A percentile compares a stretch with the other conserved stretches of the same genome.
These are phyloP conservation scores for Thereva nobilitata DNA, from an alignment of 2,888 invertebrate species.

Conservation along the genomic window DNA sequence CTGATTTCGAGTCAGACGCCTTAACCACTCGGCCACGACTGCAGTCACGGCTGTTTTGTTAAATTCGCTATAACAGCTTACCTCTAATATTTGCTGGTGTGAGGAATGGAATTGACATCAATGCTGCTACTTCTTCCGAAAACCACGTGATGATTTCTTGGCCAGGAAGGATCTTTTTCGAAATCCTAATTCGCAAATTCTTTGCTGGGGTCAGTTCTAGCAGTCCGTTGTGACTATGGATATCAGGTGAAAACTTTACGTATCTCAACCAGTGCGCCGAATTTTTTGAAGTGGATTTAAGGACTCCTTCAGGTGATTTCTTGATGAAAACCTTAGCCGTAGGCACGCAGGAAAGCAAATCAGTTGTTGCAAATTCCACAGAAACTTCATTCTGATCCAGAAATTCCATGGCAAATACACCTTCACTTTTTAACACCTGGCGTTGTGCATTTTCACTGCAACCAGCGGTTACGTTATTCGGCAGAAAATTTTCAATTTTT, in stretches of 20 bases:
- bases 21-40: constrained; percentile 60
- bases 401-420: constrained; percentile 39
- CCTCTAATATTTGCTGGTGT: constrained; percentile 81
- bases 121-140: constrained; percentile 72
- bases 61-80: constrained; percentile 61
- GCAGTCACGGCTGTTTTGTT: constrained; percentile 69
- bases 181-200: constrained; percentile 54
- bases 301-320: constrained; percentile 17
- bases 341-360: constrained; percentile 27
- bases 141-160: constrained; percentile 83
- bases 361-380: constrained; percentile 23
- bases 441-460: background rate
- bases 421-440: constrained; percentile 7
- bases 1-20: constrained; percentile 61
- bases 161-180: constrained; percentile 61
- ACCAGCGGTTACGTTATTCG: constrained; percentile 1
- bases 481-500: constrained; percentile 8
- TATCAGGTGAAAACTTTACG: constrained; percentile 62
- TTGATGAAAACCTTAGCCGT: constrained; percentile 10
- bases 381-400: constrained; percentile 40
- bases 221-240: constrained; percentile 62
- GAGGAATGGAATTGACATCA: constrained; percentile 77
- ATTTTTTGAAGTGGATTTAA: constrained; percentile 14
- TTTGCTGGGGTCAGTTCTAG: constrained; percentile 50
- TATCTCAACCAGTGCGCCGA: constrained; percentile 49